Percentiles rank a stretch among this genome's conserved stretches.
Conservation (phyloP, 2,888 invertebrate species). For the Ectemnius continuus region DNA sequence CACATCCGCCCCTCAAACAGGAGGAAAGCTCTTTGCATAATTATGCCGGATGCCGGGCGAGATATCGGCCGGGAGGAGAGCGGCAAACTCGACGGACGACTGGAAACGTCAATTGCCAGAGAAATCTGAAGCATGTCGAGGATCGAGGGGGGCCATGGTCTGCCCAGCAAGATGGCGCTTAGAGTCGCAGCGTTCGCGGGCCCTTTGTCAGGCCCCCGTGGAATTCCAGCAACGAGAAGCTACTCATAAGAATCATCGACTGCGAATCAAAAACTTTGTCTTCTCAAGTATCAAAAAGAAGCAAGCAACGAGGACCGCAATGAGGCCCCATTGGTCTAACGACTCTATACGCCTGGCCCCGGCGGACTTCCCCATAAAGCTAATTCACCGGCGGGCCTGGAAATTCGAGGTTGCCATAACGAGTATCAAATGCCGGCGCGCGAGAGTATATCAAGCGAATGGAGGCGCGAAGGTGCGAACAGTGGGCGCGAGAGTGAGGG, state of each 20-base stretch:
- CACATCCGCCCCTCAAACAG: not conserved
- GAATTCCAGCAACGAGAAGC: conserved; percentile 68
- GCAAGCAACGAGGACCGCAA: too few relatives aligned
- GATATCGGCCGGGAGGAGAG: conserved; percentile 37
- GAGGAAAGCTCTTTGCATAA: conserved; percentile 66
- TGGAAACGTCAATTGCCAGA: not conserved
- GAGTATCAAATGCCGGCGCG: too few relatives aligned
- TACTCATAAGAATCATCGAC: conserved; percentile 56
- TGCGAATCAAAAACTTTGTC: too few relatives aligned
- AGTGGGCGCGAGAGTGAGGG: not conserved
- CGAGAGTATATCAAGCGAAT: conserved; percentile 16
- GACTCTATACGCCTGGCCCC: too few relatives aligned
- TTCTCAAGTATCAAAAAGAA: too few relatives aligned
- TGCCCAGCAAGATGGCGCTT: conserved; percentile 61
- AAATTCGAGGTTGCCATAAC: too few relatives aligned
- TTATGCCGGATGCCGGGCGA: conserved; percentile 64
- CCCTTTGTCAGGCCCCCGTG: conserved; percentile 65
- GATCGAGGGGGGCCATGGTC: conserved; percentile 28
- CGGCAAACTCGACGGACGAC: conserved; percentile 34
- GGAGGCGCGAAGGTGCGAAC: not conserved
- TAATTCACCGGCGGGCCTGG: too few relatives aligned
- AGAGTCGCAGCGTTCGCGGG: conserved; percentile 49
- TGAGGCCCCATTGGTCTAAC: too few relatives aligned
- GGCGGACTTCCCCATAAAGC: too few relatives aligned
- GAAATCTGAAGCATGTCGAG: not conserved